A percentile compares a stretch with the other conserved stretches of the same genome.
Conservation (phyloP, 64 coral and sea anemone genomes). For the Montipora foliosa region DNA sequence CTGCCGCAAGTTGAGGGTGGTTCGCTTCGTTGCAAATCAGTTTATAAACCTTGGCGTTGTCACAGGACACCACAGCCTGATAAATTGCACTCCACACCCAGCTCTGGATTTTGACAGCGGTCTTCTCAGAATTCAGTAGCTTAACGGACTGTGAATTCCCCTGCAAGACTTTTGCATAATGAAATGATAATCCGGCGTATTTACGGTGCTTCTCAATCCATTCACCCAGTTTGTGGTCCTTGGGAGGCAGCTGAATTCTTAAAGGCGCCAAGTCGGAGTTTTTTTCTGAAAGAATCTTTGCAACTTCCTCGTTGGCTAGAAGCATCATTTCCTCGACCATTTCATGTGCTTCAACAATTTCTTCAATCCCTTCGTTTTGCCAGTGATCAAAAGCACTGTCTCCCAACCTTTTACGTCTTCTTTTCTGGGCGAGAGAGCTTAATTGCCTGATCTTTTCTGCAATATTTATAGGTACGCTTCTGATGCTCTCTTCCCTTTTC, state of each 20-base stretch:
- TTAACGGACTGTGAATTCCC: not conserved
- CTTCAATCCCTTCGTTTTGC: not conserved
- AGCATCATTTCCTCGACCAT: conserved; percentile 93
- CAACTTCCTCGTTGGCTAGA: conserved; percentile 81
- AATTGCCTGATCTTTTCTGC: conserved; percentile 1
- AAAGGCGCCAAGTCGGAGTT: conserved; percentile 47
- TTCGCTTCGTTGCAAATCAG: conserved; percentile 69
- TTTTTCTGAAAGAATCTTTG: conserved; percentile 33
- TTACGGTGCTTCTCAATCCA: conserved; percentile 71
- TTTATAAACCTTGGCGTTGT: conserved; percentile 19
- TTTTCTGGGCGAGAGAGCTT: conserved; percentile 37
- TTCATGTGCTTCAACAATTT: conserved; percentile 81
- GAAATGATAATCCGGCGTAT: conserved; percentile 47
- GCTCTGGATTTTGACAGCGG: conserved; percentile 13
- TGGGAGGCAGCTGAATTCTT: conserved; percentile 73
- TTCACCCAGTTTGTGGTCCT: conserved; percentile 76
- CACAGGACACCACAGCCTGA: conserved; percentile 19
- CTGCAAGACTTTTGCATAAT: not conserved
- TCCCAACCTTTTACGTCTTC: conserved; percentile 36
- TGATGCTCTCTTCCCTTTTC: not conserved
- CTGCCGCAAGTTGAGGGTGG: conserved; percentile 78
- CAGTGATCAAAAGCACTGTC: conserved; percentile 65
- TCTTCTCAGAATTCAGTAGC: not conserved
- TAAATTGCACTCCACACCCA: conserved; percentile 35
- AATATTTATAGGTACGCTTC: not conserved